Base-by-base conservation (phyloP, 2,797 vertebrate species). In the Xenops minutus region DNA sequence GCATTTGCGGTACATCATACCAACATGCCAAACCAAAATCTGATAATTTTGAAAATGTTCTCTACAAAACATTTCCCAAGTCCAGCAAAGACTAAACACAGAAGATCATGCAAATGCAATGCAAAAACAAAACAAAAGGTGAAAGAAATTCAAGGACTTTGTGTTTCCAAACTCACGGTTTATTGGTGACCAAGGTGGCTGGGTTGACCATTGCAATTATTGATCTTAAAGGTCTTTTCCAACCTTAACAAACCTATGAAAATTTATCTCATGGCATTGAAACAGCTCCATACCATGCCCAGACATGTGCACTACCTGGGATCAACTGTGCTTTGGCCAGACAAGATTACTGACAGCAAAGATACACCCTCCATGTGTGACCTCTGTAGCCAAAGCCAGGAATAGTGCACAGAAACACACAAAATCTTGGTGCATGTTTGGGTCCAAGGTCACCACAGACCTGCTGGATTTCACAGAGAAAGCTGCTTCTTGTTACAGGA, bases 41-140 rank as follows among this genome's bases (percentile, higher is more conserved):
- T 19, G n/a, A 16, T 14, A 16, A 34, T 41, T 55, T 66, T 2
- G 2, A 34, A 92, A 85, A 64, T 2, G 3, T 11, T 66, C n/a
- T 23, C 39, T 64, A 43, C 14, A 41, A 55, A 83, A 52, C 30
- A 4, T 30, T 32, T 76, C 52, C 41, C 52, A 62, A 11, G 32
- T 32, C 37, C 20, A 76, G 58, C 34, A 61, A 87, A 73, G 58
- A 14, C 29, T 37, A 46, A 84, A 48, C 30, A 39, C 17, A 36
- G 37, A 43, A 30, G 29, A 30, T 20, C 18, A 15, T 5, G 34
- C 24, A 58, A 39, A 32, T 0, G 0, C 41, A 27, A 3, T 1
- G n/a, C n/a, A n/a, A n/a, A n/a, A n/a, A n/a, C n/a, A n/a, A n/a
- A n/a, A n/a, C n/a, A n/a, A n/a, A n/a, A 13, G n/a, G 29, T 11